These are phyloP conservation scores for Ladona fulva DNA, from an alignment of 1,140 invertebrate genomes.

Conservation along the genomic window DNA sequence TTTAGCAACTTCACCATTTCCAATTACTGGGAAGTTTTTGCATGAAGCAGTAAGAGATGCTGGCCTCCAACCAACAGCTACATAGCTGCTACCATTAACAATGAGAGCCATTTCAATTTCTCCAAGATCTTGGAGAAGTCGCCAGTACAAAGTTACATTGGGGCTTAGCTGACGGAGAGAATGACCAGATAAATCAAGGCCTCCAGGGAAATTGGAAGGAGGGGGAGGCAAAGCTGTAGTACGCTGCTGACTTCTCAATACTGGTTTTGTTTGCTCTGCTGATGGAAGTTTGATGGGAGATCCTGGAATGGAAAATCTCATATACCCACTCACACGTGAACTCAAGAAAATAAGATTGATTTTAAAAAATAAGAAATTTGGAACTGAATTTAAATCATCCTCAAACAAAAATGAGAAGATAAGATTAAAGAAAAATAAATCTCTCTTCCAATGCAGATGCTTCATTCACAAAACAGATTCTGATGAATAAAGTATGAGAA, in stretches of 20 bases:
- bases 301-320: not conserved
- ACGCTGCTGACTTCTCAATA: not conserved
- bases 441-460: too few relatives aligned
- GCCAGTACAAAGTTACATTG: slow-evolving; percentile 70
- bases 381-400: too few relatives aligned
- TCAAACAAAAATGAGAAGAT: too few relatives aligned
- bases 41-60: slow-evolving; percentile 57
- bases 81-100: slow-evolving; percentile 75
- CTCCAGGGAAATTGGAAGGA: not conserved
- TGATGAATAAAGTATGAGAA: too few relatives aligned
- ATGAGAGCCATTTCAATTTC: slow-evolving; percentile 68
- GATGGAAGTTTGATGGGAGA: slow-evolving; percentile 3
- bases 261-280: not conserved
- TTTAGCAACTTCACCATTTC: not conserved
- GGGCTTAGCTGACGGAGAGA: slow-evolving; percentile 50
- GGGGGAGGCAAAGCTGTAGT: not conserved
- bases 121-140: slow-evolving; percentile 63
- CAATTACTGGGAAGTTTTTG: slow-evolving; percentile 56
- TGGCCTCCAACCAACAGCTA: slow-evolving; percentile 77
- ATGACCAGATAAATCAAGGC: not conserved
- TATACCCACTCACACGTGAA: too few relatives aligned
- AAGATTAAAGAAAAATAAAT: too few relatives aligned
- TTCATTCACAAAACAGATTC: too few relatives aligned
- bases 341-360: too few relatives aligned
- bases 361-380: too few relatives aligned